phyloP scores from a whole-genome alignment of 37 sponge, comb jelly and placozoan genomes.

The Bolinopsis microptera region DNA sequence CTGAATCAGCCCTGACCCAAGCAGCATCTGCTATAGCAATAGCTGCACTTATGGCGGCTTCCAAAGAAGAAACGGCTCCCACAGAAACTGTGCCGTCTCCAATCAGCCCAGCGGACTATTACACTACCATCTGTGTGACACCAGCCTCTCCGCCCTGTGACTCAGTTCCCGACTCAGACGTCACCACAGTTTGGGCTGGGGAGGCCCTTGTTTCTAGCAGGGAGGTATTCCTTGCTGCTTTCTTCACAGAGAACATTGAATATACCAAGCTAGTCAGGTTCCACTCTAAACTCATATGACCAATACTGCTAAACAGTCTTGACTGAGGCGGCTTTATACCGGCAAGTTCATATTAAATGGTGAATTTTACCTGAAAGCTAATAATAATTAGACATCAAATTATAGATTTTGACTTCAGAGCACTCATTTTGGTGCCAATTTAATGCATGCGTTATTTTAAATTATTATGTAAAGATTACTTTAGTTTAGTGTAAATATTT shows the following conservation, averaged over 20 bases:
- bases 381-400: too few relatives aligned
- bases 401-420: too few relatives aligned
- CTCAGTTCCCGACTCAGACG: background rate
- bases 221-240: background rate
- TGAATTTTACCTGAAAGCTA: too few relatives aligned
- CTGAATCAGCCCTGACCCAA: background rate
- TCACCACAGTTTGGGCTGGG: background rate
- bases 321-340: too few relatives aligned
- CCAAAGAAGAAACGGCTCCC: background rate
- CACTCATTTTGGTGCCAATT: too few relatives aligned
- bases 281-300: background rate
- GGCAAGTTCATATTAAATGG: too few relatives aligned
- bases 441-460: too few relatives aligned
- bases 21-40: background rate
- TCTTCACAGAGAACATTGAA: background rate
- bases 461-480: too few relatives aligned
- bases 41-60: background rate
- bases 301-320: too few relatives aligned
- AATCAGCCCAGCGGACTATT: background rate
- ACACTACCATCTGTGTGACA: background rate
- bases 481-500: too few relatives aligned
- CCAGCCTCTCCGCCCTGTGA: background rate
- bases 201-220: background rate
- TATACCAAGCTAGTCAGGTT: background rate
- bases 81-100: background rate